These are phyloP conservation scores for Drosophila quasianomalipes DNA, from an alignment of 2,888 invertebrate genomes.

Conservation along the genomic window DNA sequence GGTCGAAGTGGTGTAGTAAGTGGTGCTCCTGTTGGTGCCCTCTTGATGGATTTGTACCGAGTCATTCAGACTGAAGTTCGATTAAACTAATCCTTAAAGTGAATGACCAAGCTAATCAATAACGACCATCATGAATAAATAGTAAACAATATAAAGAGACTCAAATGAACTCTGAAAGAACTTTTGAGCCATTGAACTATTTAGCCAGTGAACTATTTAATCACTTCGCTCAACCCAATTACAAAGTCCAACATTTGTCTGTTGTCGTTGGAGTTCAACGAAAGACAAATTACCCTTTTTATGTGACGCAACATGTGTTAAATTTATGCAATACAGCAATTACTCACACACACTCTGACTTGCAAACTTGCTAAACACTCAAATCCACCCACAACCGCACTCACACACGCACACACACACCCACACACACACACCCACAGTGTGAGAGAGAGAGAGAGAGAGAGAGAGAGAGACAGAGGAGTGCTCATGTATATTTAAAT, in stretches of 20 bases:
- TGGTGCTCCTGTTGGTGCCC: not conserved
- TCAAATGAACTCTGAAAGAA: not conserved
- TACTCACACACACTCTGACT: constrained; percentile 11
- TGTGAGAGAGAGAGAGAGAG: not conserved
- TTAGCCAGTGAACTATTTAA: not conserved
- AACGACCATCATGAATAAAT: not conserved
- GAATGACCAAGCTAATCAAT: not conserved
- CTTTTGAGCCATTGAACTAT: not conserved
- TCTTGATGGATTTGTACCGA: not conserved
- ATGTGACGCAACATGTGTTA: constrained; percentile 54
- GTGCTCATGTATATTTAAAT: constrained; percentile 57
- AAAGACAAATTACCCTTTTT: constrained; percentile 40
- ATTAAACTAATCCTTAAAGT: not conserved
- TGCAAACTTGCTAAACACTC: constrained; percentile 6
- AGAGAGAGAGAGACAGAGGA: not conserved
- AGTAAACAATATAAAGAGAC: not conserved
- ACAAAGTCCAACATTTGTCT: not conserved
- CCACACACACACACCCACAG: not conserved
- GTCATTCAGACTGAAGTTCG: not conserved
- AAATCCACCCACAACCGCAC: not conserved
- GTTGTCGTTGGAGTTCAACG: constrained; percentile 14
- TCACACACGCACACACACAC: not conserved
- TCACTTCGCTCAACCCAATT: not conserved
- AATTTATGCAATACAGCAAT: constrained; percentile 50
- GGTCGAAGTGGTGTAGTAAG: not conserved